Conservation (phyloP, 2,888 invertebrate species). For the Limnephilus auricula region DNA sequence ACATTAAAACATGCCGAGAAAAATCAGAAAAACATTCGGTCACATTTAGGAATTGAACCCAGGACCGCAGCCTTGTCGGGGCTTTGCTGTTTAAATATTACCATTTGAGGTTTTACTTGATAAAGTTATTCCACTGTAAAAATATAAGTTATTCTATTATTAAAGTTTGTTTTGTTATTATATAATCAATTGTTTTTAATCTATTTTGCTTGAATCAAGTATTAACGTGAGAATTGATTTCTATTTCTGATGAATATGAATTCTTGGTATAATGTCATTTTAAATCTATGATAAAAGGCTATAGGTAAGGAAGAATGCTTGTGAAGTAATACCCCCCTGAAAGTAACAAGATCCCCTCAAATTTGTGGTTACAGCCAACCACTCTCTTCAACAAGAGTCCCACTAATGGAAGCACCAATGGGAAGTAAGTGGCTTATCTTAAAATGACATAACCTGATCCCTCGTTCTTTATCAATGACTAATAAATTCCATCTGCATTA, state of each 20-base stretch:
- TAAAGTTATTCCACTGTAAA: no score
- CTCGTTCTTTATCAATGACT: background rate
- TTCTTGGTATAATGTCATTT: no score
- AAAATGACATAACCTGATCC: background rate
- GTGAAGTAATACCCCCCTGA: slow-evolving; percentile 21
- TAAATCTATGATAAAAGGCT: background rate
- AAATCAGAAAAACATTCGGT: no score
- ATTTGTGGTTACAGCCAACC: slow-evolving; percentile 63
- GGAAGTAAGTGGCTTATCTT: slow-evolving; percentile 61
- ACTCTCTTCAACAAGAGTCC: slow-evolving; percentile 58
- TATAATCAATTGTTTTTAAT: background rate
- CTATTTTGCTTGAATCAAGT: background rate
- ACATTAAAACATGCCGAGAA: no score
- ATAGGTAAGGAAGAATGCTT: background rate
- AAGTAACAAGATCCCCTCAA: slow-evolving; percentile 18
- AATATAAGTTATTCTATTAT: background rate
- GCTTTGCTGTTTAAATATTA: no score
- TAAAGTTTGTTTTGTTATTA: background rate
- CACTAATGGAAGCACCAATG: slow-evolving; percentile 46
- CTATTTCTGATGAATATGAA: no score
- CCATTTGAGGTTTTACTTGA: no score
- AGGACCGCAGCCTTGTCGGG: no score
- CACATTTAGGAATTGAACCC: no score
- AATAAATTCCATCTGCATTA: background rate
- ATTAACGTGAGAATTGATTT: background rate